Percentiles rank a stretch among this genome's conserved stretches.
phyloP scores from a whole-genome alignment of 2,113 vertebrate genomes.

The Catharus bicknelli region DNA sequence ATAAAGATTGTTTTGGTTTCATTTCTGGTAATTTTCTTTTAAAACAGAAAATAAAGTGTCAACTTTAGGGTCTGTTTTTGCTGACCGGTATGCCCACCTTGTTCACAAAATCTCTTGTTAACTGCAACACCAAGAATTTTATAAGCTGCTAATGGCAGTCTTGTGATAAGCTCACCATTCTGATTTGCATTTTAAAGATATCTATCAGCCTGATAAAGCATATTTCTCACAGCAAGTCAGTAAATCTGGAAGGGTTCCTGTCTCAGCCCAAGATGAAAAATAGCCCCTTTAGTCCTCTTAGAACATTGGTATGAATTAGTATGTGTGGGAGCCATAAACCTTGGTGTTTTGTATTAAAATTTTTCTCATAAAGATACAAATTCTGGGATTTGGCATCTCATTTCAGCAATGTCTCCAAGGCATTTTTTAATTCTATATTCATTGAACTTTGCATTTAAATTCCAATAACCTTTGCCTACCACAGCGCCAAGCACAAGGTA shows the following conservation, averaged over 20 bases:
- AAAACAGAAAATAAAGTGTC: neutral
- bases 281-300: slow-evolving; percentile 51
- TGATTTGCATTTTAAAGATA: slow-evolving; percentile 75
- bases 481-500: neutral
- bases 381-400: slow-evolving; percentile 36
- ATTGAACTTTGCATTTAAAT: slow-evolving; percentile 50
- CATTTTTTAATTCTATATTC: slow-evolving; percentile 38
- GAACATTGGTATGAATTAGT: slow-evolving; percentile 62
- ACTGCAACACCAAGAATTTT: slow-evolving; percentile 8
- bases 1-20: neutral
- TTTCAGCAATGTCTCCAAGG: neutral
- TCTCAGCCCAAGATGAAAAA: slow-evolving; percentile 57
- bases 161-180: slow-evolving; percentile 36
- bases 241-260: slow-evolving; percentile 64
- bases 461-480: slow-evolving; percentile 18
- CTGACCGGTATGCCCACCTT: neutral
- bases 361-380: slow-evolving; percentile 43
- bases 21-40: neutral
- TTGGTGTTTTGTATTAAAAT: slow-evolving; percentile 36
- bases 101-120: neutral
- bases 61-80: neutral
- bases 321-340: slow-evolving; percentile 38
- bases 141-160: slow-evolving; percentile 29
- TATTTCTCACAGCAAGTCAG: slow-evolving; percentile 42
- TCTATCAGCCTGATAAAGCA: slow-evolving; percentile 54